Percentiles rank a stretch among this genome's conserved stretches.
phyloP scores from a whole-genome alignment of 92 coral and sea anemone species.

The Parazoanthus darwini region DNA sequence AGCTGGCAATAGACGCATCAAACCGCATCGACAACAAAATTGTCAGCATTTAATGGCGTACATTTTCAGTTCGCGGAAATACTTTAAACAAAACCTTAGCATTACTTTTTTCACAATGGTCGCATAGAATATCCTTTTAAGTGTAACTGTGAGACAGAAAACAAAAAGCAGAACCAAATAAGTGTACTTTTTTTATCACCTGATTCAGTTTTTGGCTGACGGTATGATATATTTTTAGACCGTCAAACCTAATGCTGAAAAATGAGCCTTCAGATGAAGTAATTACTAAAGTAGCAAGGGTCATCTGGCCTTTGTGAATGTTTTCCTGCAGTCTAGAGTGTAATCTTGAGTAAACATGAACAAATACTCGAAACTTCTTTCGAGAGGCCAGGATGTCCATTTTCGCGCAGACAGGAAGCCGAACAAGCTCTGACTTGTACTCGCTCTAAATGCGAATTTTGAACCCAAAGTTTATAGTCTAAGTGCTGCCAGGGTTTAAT shows the following conservation, averaged over 20 bases:
- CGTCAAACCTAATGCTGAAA: neutral
- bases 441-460: neutral
- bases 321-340: neutral
- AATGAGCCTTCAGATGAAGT: neutral
- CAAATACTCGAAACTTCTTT: neutral
- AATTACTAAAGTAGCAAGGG: neutral
- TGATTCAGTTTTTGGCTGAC: neutral
- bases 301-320: neutral
- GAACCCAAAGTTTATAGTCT: neutral
- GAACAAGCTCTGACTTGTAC: slow-evolving; percentile 5
- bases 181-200: no score
- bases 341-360: neutral
- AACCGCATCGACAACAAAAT: no score
- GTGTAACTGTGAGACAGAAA: no score
- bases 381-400: neutral
- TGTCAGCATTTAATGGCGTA: no score
- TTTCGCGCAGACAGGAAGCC: neutral
- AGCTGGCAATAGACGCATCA: no score
- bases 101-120: no score
- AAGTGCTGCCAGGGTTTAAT: no score
- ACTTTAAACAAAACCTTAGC: no score
- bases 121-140: no score
- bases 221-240: neutral
- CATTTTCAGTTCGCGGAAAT: no score
- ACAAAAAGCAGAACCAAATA: no score